Evolutionary conservation across 53 echinoderm and acorn worm species (phyloP), one percentile per base, ranked within the genome.

Genomic region (Zoroaster sp.): DNA sequence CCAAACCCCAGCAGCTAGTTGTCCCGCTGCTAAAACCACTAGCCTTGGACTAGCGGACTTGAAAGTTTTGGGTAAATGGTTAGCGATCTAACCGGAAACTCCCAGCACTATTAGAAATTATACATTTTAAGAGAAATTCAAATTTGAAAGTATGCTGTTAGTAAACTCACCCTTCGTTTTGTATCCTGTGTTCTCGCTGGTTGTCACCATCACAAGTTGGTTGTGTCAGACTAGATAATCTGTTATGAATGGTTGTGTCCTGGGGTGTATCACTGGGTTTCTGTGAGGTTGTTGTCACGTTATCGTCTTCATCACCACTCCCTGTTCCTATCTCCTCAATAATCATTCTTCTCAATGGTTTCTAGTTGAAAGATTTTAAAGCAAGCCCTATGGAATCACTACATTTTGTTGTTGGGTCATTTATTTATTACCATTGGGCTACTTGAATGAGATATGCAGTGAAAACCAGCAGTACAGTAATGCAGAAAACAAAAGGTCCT

Each of bases 241-340:
- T n/a, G n/a, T n/a, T n/a, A n/a, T n/a, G n/a, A n/a, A n/a, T n/a
- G 28, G 59, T 25, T 59, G 59, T 21, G 25, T 59, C 59, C 25
- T 25, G 65, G 69, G 68, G 5, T 69, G 46, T 46, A 69, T 83
- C 45, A 0, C 6, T 41, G 46, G 69, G 33, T 21, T 43, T 47
- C 68, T 83, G 67, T 40, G 42, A 13, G 40, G 10, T 3, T 55
- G 65, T 66, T 4, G 40, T 41, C 45, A 15, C 40, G 31, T 66
- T 23, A n/a, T 69, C 69, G 36, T 89, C 89, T 30, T 75, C 86
- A 7, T 66, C 71, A 18, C 77, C 86, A 73, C 34, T 40, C 43
- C 80, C 65, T 49, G 76, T 70, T 17, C 96, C 96, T 67, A 97
- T 90, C 74, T 94, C 97, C 55, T 97, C 95, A 14, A 97, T 97